phyloP scores from a whole-genome alignment of 2,113 vertebrate genomes.

The Daphoenositta chrysoptera region DNA sequence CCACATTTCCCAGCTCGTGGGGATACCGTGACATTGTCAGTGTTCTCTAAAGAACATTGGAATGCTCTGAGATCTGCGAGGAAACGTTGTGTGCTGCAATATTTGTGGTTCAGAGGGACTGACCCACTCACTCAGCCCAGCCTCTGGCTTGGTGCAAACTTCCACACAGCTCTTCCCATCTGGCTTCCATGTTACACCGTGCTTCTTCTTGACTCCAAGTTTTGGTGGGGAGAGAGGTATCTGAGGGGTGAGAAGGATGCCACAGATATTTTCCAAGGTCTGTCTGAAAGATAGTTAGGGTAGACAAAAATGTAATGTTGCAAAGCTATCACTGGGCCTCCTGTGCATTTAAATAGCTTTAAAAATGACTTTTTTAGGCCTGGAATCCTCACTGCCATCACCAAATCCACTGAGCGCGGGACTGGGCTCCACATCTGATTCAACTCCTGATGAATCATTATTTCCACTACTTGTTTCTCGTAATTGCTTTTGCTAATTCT shows the following conservation, averaged over 20 bases:
- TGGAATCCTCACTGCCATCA: neutral
- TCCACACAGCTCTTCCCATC: neutral
- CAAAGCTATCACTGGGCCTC: neutral
- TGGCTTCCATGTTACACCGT: accelerated
- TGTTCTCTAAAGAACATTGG: neutral
- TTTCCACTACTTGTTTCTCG: neutral
- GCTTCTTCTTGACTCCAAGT: neutral
- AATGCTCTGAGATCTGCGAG: neutral
- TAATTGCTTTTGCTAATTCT: slow-evolving; percentile 29
- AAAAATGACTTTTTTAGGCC: neutral
- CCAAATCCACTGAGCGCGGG: neutral
- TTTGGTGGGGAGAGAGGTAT: neutral
- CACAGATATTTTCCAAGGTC: neutral
- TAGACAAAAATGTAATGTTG: neutral
- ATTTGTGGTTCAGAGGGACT: neutral
- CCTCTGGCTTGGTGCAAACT: neutral
- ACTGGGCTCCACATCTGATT: neutral
- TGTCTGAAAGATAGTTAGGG: neutral
- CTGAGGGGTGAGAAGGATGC: neutral
- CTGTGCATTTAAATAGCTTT: neutral
- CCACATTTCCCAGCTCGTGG: accelerated
- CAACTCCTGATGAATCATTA: neutral
- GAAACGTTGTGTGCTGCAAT: neutral
- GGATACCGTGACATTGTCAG: accelerated
- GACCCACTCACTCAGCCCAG: neutral